Conservation (phyloP, 2,888 invertebrate genomes). For the Sinopyrophorus schimmeli region DNA sequence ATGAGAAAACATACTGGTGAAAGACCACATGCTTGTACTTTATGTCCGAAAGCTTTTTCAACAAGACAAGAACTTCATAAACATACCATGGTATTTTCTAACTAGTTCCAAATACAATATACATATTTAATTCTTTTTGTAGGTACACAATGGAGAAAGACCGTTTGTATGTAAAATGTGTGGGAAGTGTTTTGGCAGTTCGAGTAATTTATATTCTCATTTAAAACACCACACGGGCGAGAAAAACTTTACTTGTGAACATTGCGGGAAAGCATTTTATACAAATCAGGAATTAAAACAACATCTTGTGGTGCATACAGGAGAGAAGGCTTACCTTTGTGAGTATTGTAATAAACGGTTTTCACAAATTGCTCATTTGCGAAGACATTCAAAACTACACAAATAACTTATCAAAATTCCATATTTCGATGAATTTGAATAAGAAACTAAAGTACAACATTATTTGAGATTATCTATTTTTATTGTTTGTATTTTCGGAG, state of each 20-base stretch:
- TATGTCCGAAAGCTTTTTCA: conserved; percentile 46
- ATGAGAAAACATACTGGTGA: conserved; percentile 47
- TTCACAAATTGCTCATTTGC: conserved; percentile 44
- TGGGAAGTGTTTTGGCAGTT: conserved; percentile 44
- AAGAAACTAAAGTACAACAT: too few species aligned
- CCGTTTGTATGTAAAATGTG: conserved; percentile 45
- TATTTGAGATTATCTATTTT: too few species aligned
- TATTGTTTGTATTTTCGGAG: too few species aligned
- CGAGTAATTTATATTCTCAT: conserved; percentile 46
- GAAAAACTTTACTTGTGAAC: conserved; percentile 46
- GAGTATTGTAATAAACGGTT: conserved; percentile 44
- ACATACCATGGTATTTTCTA: conserved; percentile 43
- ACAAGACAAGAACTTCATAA: conserved; percentile 45
- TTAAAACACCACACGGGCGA: conserved; percentile 45
- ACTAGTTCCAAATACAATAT: background rate
- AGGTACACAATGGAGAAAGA: conserved; percentile 47
- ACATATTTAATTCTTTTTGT: background rate
- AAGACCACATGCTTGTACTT: conserved; percentile 40
- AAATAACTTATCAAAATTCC: too few species aligned
- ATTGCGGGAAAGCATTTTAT: conserved; percentile 45
- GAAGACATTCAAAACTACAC: conserved; percentile 44
- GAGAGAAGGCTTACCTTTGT: conserved; percentile 44
- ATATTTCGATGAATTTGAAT: too few species aligned
- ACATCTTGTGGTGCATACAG: conserved; percentile 44
- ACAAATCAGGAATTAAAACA: conserved; percentile 46